These are phyloP conservation scores for Incurvaria masculella DNA, from an alignment of 2,888 invertebrate genomes.

Conservation along the genomic window DNA sequence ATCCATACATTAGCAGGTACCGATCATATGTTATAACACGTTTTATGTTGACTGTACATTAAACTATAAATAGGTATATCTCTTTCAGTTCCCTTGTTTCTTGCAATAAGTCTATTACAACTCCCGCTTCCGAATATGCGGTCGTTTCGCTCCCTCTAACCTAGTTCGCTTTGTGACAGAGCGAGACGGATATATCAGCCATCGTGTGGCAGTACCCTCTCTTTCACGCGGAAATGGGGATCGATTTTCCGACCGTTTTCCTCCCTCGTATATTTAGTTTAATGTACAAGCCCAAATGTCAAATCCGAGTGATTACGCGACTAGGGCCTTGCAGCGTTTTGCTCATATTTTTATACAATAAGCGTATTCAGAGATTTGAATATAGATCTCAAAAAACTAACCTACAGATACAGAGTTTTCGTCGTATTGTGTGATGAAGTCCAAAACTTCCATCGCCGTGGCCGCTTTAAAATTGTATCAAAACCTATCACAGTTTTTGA, in stretches of 20 bases:
- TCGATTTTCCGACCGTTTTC: background rate
- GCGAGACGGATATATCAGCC: background rate
- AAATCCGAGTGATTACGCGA: background rate
- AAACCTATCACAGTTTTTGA: slow-evolving; percentile 59
- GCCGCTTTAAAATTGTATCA: slow-evolving; percentile 52
- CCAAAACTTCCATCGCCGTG: background rate
- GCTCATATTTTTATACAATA: slow-evolving; percentile 9
- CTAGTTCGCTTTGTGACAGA: background rate
- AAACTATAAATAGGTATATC: background rate
- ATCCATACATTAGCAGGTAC: slow-evolving; percentile 56
- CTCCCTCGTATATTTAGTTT: background rate
- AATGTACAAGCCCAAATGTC: background rate
- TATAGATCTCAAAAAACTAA: slow-evolving; percentile 19
- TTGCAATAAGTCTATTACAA: no score
- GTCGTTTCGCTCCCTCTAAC: background rate
- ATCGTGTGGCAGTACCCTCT: background rate
- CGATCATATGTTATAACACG: slow-evolving; percentile 38
- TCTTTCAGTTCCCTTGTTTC: background rate
- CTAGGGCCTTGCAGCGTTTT: background rate
- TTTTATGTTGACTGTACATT: background rate
- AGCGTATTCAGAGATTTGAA: slow-evolving; percentile 26
- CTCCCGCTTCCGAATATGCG: background rate
- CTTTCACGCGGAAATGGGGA: background rate
- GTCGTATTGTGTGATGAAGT: slow-evolving; percentile 16
- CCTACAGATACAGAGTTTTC: slow-evolving; percentile 17